A percentile compares a stretch with the other conserved stretches of the same genome.
phyloP scores from a whole-genome alignment of 1,140 invertebrate species.

The Ctenoplectra terminalis region DNA sequence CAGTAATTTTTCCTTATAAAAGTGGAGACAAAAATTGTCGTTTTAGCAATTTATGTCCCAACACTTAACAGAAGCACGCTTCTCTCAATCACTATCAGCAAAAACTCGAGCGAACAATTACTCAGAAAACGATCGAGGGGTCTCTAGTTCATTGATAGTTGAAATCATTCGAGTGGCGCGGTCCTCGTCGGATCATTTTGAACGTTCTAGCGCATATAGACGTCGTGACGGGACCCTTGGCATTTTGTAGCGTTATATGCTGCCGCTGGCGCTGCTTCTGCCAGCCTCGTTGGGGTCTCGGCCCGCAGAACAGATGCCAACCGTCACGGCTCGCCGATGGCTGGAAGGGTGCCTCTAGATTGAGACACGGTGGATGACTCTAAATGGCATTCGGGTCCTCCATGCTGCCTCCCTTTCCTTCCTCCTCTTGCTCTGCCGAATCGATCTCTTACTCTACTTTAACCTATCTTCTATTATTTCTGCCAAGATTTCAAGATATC shows the following conservation, averaged over 20 bases:
- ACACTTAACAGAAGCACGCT: not conserved
- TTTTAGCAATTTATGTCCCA: not conserved
- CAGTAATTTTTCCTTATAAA: too few species aligned
- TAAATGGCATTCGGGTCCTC: constrained; percentile 78
- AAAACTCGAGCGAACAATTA: not conserved
- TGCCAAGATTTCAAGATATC: constrained; percentile 25
- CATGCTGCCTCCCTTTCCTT: constrained; percentile 41
- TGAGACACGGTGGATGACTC: constrained; percentile 82
- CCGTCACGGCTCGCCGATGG: constrained; percentile 82
- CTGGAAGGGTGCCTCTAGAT: constrained; percentile 80
- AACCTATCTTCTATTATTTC: constrained; percentile 48
- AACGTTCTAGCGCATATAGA: constrained; percentile 49
- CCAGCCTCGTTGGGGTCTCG: constrained; percentile 69
- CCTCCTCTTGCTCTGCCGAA: constrained; percentile 13
- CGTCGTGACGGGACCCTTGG: constrained; percentile 66
- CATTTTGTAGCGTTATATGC: constrained; percentile 68
- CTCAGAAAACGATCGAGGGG: not conserved
- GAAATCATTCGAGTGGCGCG: constrained; percentile 69
- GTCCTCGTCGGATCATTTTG: constrained; percentile 45
- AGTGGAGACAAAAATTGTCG: too few species aligned
- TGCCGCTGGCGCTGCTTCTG: constrained; percentile 59
- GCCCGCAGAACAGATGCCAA: constrained; percentile 81
- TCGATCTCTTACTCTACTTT: constrained; percentile 42
- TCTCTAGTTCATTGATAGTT: constrained; percentile 62
- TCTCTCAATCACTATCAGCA: not conserved